Evolutionary conservation across 2,888 invertebrate genomes (phyloP).

Genomic region (Noctua comes): DNA sequence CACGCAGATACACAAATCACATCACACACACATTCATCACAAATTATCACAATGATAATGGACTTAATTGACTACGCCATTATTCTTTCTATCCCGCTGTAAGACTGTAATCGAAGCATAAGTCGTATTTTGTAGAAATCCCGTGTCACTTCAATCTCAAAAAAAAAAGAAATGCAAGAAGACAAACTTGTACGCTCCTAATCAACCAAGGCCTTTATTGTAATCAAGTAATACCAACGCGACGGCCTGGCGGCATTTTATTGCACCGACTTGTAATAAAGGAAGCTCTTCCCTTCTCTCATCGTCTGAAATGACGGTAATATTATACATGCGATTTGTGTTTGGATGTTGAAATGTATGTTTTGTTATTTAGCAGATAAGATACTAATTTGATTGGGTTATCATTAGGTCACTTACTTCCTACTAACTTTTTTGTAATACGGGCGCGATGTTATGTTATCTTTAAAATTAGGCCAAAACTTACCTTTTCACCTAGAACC

Average conservation of each 20-base stretch:
- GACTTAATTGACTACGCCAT: no score
- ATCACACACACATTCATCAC: no score
- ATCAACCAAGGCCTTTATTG: constrained; percentile 25
- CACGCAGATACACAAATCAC: background rate
- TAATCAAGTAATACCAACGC: constrained; percentile 42
- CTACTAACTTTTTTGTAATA: no score
- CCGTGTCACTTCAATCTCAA: background rate
- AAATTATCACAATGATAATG: no score
- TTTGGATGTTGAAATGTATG: background rate
- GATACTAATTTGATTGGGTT: background rate
- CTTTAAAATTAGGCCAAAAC: no score
- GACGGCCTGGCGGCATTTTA: constrained; percentile 55
- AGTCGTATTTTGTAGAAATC: background rate
- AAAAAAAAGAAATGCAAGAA: background rate
- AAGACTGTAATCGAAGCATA: background rate
- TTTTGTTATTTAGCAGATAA: background rate
- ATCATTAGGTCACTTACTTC: background rate
- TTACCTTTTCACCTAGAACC: no score
- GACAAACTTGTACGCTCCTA: constrained; percentile 9
- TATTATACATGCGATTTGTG: background rate
- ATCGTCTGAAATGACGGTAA: constrained; percentile 3
- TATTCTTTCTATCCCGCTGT: background rate
- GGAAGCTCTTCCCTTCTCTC: background rate
- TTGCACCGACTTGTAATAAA: constrained; percentile 50
- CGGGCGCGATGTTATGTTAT: no score